Evolutionary conservation across 2,113 vertebrate genomes (phyloP), one percentile per base, ranked within the genome.

Genomic region (Natator depressus): DNA sequence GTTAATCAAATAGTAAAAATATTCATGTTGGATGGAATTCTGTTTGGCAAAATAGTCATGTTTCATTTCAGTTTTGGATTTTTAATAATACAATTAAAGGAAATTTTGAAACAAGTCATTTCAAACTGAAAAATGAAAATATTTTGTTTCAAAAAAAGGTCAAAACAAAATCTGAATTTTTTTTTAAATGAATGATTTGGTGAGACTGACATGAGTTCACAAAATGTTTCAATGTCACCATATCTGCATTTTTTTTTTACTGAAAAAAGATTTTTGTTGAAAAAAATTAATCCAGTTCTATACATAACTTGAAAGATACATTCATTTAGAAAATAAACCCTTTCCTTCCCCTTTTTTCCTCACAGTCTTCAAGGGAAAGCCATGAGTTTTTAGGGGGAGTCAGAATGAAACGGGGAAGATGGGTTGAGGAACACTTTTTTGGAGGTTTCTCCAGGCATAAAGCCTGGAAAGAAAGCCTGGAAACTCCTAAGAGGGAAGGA

Each of bases 391-490:
- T 88, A 93, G 88, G 93, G 85, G 55, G 12, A 42, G 10, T 65
- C 31, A 86, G 49, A 94, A 90, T 89, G 29, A 87, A 86, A 93
- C 87, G 89, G 93, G 96, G 86, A 82, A 95, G 95, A 85, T 96
- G 76, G 84, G 17, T 69, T 69, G 35, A 69, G 35, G 65, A 69
- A 69, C 65, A 38, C 17, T 16, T 5, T 38, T 69, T 69, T 59
- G 91, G 81, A 94, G 87, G 57, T 93, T 95, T 87, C 86, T 93
- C 94, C 11, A 59, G 57, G 10, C 27, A 59, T 59, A 59, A 59
- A 59, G 57, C 57, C 57, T 59, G 57, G 10, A 59, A 59, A 57
- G 84, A 91, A 94, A 93, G 91, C 82, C 87, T 69, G 65, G 86
- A 96, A 97, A 92, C 0, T 3, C 53, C 92, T 84, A 84, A 8